A percentile compares a stretch with the other conserved stretches of the same genome.
Conservation (phyloP, 2,797 vertebrate species). For the Hippocampus kuda region DNA sequence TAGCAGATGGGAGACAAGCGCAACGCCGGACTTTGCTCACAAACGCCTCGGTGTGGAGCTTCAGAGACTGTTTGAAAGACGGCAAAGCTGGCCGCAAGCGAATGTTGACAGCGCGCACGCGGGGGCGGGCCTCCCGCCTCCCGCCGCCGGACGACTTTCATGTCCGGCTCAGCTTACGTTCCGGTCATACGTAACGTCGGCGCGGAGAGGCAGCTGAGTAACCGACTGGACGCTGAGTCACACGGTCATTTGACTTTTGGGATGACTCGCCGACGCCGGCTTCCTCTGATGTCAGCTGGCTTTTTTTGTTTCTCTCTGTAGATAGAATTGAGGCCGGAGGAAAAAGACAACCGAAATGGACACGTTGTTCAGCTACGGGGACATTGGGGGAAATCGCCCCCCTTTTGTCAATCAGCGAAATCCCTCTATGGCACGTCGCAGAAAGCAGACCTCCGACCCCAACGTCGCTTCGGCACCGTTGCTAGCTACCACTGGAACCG, state of each 20-base stretch:
- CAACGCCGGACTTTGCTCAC: neutral
- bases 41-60: neutral
- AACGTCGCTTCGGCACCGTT: too few relatives aligned
- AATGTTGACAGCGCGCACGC: neutral
- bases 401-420: too few relatives aligned
- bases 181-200: slow-evolving; percentile 41
- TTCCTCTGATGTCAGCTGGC: neutral
- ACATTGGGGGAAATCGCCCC: too few relatives aligned
- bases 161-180: slow-evolving; percentile 58
- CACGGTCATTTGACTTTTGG: neutral
- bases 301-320: neutral
- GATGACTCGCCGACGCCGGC: neutral
- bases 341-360: too few relatives aligned
- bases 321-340: neutral
- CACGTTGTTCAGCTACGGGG: too few relatives aligned
- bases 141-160: slow-evolving; percentile 49
- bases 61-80: neutral
- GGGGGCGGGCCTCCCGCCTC: slow-evolving; percentile 18
- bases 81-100: neutral
- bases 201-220: slow-evolving; percentile 37
- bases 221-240: slow-evolving; percentile 14
- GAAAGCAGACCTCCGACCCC: too few relatives aligned
- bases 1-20: neutral
- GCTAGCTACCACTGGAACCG: too few relatives aligned
- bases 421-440: too few relatives aligned